A percentile compares a stretch with the other conserved stretches of the same genome.
These are phyloP conservation scores for Gambusia affinis DNA, from an alignment of 2,113 vertebrate genomes.

Conservation along the genomic window DNA sequence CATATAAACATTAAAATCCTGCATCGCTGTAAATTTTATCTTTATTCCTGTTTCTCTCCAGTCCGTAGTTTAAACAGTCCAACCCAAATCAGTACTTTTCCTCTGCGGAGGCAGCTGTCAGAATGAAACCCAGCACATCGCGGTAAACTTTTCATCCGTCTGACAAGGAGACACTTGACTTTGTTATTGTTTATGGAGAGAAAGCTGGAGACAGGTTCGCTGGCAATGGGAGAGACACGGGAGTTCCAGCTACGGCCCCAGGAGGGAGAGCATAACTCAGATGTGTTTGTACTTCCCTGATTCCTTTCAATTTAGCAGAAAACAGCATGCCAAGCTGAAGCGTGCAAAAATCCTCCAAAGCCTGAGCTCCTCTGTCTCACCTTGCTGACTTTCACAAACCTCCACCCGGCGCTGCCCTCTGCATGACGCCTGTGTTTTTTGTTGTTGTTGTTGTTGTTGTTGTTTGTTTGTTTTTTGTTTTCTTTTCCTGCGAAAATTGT, in stretches of 20 bases:
- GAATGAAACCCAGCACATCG: conserved; percentile 47
- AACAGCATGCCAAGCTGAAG: conserved; percentile 61
- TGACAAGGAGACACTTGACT: conserved; percentile 62
- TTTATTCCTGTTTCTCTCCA: conserved; percentile 41
- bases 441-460: neutral
- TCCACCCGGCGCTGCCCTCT: conserved; percentile 2
- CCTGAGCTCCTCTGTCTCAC: conserved; percentile 9
- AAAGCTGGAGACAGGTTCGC: conserved; percentile 70
- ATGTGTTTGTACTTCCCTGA: conserved; percentile 67
- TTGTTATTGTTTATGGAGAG: conserved; percentile 74
- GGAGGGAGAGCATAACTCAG: conserved; percentile 62
- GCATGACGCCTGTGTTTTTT: too few species aligned
- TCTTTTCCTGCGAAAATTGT: conserved; percentile 3
- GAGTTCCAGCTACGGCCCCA: conserved; percentile 52
- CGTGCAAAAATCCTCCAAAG: conserved; percentile 43
- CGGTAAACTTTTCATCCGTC: conserved; percentile 55
- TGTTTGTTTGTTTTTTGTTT: neutral
- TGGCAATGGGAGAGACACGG: conserved; percentile 43
- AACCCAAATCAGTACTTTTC: conserved; percentile 48
- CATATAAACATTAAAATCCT: conserved; percentile 53
- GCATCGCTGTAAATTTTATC: conserved; percentile 46
- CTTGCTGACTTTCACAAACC: conserved; percentile 5
- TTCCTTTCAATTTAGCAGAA: conserved; percentile 73
- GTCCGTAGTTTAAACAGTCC: conserved; percentile 23
- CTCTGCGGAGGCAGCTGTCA: conserved; percentile 50